These are phyloP conservation scores for Xanthia icteritia DNA, from an alignment of 2,888 invertebrate genomes.

Conservation along the genomic window DNA sequence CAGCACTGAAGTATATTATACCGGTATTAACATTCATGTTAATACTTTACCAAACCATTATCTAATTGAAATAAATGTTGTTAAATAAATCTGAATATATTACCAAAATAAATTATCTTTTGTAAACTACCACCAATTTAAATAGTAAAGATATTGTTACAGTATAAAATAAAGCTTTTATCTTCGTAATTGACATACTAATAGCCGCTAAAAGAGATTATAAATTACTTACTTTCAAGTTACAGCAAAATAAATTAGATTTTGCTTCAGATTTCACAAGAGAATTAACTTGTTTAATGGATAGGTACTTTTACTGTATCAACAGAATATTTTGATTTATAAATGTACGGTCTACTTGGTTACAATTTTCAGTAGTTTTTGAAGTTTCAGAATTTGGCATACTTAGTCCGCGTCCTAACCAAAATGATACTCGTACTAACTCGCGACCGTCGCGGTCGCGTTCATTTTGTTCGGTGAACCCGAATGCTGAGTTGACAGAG, in stretches of 20 bases:
- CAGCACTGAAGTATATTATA: slow-evolving; percentile 3
- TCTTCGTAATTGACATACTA: slow-evolving; percentile 13
- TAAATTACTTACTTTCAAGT: slow-evolving; percentile 24
- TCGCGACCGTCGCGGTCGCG: too few species aligned
- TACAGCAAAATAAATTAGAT: slow-evolving; percentile 5
- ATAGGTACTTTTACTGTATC: not conserved
- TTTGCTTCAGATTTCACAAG: slow-evolving; percentile 24
- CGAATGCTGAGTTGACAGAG: too few species aligned
- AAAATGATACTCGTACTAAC: too few species aligned
- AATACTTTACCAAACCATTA: not conserved
- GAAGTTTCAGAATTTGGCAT: not conserved
- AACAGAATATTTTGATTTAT: not conserved
- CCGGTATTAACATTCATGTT: slow-evolving; percentile 1
- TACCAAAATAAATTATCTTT: not conserved
- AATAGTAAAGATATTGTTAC: slow-evolving; percentile 15
- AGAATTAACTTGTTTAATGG: slow-evolving; percentile 3
- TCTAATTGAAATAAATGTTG: slow-evolving; percentile 10
- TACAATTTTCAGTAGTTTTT: not conserved
- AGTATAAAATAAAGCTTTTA: slow-evolving; percentile 15
- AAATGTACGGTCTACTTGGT: not conserved
- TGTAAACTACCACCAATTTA: slow-evolving; percentile 3
- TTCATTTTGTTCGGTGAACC: too few species aligned
- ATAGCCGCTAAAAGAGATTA: slow-evolving; percentile 18
- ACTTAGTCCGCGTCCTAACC: too few species aligned
- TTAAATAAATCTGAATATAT: slow-evolving; percentile 12